These are phyloP conservation scores for Enteromius thamalakanensis DNA, from an alignment of 2,797 vertebrate genomes.

Conservation along the genomic window DNA sequence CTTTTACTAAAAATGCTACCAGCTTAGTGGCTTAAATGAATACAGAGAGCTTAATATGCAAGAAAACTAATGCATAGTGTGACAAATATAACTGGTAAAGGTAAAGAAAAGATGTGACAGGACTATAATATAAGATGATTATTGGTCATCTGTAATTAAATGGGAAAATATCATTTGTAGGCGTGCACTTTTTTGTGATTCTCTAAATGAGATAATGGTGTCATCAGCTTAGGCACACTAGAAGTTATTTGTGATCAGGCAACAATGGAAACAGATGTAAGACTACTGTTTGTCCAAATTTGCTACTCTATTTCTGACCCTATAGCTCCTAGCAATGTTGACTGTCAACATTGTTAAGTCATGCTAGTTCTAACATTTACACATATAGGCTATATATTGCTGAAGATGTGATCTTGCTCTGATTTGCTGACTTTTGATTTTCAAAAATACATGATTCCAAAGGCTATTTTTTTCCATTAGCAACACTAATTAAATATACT, in stretches of 20 bases:
- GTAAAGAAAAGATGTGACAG: background rate
- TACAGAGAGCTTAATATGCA: background rate
- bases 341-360: background rate
- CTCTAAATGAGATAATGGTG: background rate
- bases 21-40: background rate
- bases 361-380: background rate
- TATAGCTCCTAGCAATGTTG: background rate
- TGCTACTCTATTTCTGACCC: constrained; percentile 11
- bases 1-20: background rate
- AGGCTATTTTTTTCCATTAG: background rate
- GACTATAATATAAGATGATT: background rate
- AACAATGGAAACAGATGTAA: background rate
- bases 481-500: background rate
- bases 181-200: background rate
- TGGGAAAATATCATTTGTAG: background rate
- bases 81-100: background rate
- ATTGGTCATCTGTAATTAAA: background rate
- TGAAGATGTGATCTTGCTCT: background rate
- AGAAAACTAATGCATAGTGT: background rate
- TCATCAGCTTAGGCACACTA: background rate
- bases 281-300: background rate
- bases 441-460: background rate
- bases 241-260: background rate
- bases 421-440: background rate
- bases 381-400: background rate